Percentiles rank a stretch among this genome's conserved stretches.
These are phyloP conservation scores for Arctia plantaginis DNA, from an alignment of 2,888 invertebrate genomes.

Conservation along the genomic window DNA sequence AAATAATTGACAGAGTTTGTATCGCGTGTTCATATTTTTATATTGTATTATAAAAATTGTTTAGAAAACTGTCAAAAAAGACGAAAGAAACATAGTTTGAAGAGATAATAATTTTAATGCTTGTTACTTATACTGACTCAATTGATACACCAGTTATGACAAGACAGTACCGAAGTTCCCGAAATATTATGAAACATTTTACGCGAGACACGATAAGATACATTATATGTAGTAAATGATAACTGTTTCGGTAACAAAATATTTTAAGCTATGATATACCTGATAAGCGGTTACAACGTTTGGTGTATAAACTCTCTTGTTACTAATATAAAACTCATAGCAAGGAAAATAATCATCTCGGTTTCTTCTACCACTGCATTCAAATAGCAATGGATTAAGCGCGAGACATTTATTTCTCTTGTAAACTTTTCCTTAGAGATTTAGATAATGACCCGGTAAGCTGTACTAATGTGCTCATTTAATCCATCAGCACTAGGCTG, in stretches of 20 bases:
- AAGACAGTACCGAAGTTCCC: too few species aligned
- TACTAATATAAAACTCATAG: neutral
- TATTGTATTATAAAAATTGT: too few species aligned
- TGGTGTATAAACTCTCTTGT: neutral
- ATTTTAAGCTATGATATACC: neutral
- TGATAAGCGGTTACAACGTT: neutral
- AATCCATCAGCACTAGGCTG: slow-evolving; percentile 12
- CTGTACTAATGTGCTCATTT: slow-evolving; percentile 40
- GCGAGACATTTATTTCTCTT: neutral
- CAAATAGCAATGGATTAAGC: neutral
- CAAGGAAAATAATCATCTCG: neutral
- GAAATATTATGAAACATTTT: too few species aligned
- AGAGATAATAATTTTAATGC: too few species aligned
- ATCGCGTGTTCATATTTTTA: too few species aligned
- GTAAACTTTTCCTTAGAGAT: neutral
- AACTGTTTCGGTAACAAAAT: neutral
- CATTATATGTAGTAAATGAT: too few species aligned
- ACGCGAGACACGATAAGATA: too few species aligned
- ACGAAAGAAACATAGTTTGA: too few species aligned
- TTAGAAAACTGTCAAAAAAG: too few species aligned
- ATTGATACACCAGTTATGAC: too few species aligned
- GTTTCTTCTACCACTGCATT: neutral
- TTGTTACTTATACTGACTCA: too few species aligned
- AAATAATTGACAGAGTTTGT: too few species aligned
- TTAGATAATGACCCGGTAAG: slow-evolving; percentile 12